Evolutionary conservation across 2,113 vertebrate species (phyloP).

Genomic region (Triplophysa siluroides): DNA sequence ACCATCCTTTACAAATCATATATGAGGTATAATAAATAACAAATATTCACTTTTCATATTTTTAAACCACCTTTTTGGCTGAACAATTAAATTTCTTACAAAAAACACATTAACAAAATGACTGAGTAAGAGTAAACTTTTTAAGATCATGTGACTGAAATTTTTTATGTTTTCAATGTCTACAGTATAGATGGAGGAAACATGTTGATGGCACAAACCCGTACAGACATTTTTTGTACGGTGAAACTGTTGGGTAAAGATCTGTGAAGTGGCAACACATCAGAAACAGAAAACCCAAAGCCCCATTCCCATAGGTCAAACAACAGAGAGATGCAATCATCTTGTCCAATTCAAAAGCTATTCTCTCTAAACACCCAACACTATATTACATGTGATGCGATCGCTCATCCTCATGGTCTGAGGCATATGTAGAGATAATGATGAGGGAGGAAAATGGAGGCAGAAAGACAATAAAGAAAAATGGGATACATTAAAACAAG

Average conservation of each 20-base stretch:
- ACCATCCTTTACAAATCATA: no score
- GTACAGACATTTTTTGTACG: no score
- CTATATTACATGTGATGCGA: not conserved
- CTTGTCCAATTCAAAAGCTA: slow-evolving; percentile 14
- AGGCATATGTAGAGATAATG: slow-evolving; percentile 1
- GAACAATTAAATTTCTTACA: no score
- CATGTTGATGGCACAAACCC: not conserved
- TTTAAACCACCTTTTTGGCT: no score
- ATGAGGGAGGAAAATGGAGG: not conserved
- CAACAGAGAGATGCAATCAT: not conserved
- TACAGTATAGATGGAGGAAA: not conserved
- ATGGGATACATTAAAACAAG: not conserved
- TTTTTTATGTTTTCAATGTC: no score
- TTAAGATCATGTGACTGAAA: no score
- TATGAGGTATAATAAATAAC: no score
- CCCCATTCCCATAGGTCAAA: not conserved
- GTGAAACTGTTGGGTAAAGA: no score
- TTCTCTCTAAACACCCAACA: not conserved
- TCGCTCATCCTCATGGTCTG: not conserved
- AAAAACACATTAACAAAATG: no score
- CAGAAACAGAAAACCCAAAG: not conserved
- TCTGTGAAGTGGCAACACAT: no score
- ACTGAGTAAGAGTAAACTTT: no score
- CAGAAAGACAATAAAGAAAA: not conserved
- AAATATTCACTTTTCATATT: no score